Percentiles rank a stretch among this genome's conserved stretches.
These are phyloP conservation scores for Balaenoptera acutorostrata DNA, from an alignment of 2,113 vertebrate species.

Conservation along the genomic window DNA sequence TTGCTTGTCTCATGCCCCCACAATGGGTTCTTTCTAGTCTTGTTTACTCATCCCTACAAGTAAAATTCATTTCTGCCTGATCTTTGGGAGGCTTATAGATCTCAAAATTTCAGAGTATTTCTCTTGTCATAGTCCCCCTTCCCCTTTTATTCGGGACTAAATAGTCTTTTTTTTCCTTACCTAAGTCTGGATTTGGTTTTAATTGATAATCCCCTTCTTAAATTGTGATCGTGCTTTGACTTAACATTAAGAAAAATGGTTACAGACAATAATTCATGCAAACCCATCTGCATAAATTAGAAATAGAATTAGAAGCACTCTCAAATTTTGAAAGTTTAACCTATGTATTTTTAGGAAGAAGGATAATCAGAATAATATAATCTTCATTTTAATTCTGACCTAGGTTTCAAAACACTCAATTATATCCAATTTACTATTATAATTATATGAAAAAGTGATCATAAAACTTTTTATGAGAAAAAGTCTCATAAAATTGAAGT, in stretches of 20 bases:
- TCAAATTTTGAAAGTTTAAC: not conserved
- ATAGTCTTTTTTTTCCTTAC: not conserved
- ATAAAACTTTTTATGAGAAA: too few species aligned
- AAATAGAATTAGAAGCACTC: not conserved
- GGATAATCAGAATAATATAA: not conserved
- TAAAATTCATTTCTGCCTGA: not conserved
- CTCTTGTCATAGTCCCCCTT: not conserved
- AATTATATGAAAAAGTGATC: not conserved
- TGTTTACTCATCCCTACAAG: not conserved
- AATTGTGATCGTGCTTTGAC: not conserved
- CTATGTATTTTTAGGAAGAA: not conserved
- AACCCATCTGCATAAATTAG: not conserved
- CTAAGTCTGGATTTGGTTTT: not conserved
- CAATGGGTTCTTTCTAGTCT: not conserved
- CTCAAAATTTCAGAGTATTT: not conserved
- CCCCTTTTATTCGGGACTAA: not conserved
- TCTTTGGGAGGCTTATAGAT: not conserved
- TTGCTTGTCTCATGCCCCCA: accelerated
- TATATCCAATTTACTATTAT: not conserved
- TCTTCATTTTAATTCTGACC: not conserved
- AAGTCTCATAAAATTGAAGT: not conserved
- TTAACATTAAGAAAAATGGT: not conserved
- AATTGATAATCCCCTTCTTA: not conserved
- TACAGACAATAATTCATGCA: not conserved
- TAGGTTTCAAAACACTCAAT: not conserved